Evolutionary conservation across 2,888 invertebrate species (phyloP).

Genomic region (Hydropsyche betteni): DNA sequence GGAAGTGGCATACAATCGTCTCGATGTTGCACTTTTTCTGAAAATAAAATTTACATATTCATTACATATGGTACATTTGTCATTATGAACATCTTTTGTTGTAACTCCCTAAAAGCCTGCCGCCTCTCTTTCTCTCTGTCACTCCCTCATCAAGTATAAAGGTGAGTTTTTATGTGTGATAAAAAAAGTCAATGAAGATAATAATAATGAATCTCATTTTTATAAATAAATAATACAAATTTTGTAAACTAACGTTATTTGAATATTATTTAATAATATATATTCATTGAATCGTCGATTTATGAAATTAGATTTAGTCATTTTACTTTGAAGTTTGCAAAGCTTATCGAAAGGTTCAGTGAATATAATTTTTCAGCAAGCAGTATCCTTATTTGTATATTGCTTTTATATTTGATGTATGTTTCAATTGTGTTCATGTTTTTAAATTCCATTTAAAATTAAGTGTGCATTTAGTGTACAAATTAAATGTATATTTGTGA

Average conservation of each 20-base stretch:
- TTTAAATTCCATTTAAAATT: too few relatives aligned
- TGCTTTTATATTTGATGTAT: too few relatives aligned
- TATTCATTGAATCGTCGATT: not conserved
- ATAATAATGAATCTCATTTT: constrained; percentile 30
- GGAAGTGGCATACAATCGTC: too few relatives aligned
- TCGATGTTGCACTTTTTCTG: constrained; percentile 15
- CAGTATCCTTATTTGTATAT: too few relatives aligned
- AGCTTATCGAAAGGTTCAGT: too few relatives aligned
- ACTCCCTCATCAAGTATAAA: constrained; percentile 77
- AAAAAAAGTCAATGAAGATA: not conserved
- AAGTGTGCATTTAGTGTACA: too few relatives aligned
- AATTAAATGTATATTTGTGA: too few relatives aligned
- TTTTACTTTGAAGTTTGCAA: not conserved
- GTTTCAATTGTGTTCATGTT: too few relatives aligned
- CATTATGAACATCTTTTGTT: constrained; percentile 26
- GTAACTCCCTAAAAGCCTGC: constrained; percentile 67
- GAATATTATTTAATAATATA: not conserved
- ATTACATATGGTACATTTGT: constrained; percentile 22
- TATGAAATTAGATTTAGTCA: too few relatives aligned
- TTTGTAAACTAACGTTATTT: constrained; percentile 47
- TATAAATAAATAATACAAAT: constrained; percentile 31
- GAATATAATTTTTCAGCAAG: too few relatives aligned
- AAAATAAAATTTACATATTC: not conserved
- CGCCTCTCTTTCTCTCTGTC: constrained; percentile 83
- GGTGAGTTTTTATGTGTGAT: constrained; percentile 53